These are phyloP conservation scores for Turdus rufiventris DNA, from an alignment of 2,113 vertebrate species.

Conservation along the genomic window DNA sequence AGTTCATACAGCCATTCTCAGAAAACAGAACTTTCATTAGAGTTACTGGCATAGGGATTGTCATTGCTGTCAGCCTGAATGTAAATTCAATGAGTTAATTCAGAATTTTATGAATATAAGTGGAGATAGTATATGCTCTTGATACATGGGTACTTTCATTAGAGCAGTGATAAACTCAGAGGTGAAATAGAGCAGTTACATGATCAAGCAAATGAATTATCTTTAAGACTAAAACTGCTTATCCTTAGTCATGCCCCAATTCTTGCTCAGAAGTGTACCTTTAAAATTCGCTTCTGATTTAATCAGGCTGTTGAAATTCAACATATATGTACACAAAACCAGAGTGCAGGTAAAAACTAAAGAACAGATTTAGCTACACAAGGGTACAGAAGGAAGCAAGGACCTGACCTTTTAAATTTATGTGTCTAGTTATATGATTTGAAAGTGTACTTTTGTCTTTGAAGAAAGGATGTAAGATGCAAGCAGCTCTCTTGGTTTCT, in stretches of 20 bases:
- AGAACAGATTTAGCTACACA: not conserved
- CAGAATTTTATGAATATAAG: not conserved
- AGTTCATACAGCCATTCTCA: not conserved
- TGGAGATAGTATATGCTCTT: not conserved
- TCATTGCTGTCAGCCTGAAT: not conserved
- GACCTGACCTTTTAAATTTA: not conserved
- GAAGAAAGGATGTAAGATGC: not conserved
- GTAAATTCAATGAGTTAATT: not conserved
- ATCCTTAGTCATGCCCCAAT: not conserved
- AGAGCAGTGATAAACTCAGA: not conserved
- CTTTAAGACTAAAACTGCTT: not conserved
- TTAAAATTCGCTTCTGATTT: not conserved
- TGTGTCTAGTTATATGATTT: not conserved
- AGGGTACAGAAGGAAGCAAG: not conserved
- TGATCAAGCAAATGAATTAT: not conserved
- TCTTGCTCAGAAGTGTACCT: not conserved
- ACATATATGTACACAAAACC: not conserved
- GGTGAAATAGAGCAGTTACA: not conserved
- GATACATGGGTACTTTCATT: not conserved
- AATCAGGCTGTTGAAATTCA: not conserved
- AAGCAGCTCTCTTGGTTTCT: not conserved
- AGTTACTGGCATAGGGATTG: not conserved
- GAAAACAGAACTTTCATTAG: not conserved
- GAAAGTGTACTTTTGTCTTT: not conserved
- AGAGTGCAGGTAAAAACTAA: not conserved